Evolutionary conservation across 2,888 invertebrate genomes (phyloP), one percentile per base, ranked within the genome.

Genomic region (Noctua comes): DNA sequence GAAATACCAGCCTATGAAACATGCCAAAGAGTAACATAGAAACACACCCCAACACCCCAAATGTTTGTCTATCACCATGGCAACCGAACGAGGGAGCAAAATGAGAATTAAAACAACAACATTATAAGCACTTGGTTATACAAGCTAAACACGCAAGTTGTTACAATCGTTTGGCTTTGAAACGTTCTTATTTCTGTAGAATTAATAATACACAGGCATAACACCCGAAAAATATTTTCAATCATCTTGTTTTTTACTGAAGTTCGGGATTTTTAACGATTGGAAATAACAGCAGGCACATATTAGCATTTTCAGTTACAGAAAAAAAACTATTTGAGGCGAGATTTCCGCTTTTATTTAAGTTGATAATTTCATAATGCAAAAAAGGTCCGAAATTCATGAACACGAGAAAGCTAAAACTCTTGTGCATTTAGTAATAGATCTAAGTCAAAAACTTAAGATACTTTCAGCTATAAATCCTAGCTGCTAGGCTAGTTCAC

Each of bases 51-150:
- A 24, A 40, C 62, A 40, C 62, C 62, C 72, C 66, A n/a, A 31
- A 57, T 72, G 84, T 71, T 81, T 71, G 81, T 72, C 54, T 84
- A 68, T 84, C 31, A 51, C 84, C 72, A 79, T 72, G 62, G 72
- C 62, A 64, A 84, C 79, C 24, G 31, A 62, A 46, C 10, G 31
- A 72, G 46, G 79, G 68, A 84, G 84, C 40, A 57, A 70, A 68
- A 57, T 59, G 31, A 68, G 68, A 68, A 71, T 64, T 82, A 70
- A 84, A 68, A 72, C 84, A 72, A 84, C 84, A 62, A 68, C 68
- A 64, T 48, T 71, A 46, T 21, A 77, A 77, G 69, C 65, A 69
- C 77, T 57, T 31, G 11, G 71, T 68, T 64, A 79, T 48, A 84
- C 62, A 79, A 64, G 68, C 51, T 68, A 51, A 7, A 40, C 84